phyloP scores from a whole-genome alignment of 37 sponge, comb jelly and placozoan species.

The Hormiphora californensis region DNA sequence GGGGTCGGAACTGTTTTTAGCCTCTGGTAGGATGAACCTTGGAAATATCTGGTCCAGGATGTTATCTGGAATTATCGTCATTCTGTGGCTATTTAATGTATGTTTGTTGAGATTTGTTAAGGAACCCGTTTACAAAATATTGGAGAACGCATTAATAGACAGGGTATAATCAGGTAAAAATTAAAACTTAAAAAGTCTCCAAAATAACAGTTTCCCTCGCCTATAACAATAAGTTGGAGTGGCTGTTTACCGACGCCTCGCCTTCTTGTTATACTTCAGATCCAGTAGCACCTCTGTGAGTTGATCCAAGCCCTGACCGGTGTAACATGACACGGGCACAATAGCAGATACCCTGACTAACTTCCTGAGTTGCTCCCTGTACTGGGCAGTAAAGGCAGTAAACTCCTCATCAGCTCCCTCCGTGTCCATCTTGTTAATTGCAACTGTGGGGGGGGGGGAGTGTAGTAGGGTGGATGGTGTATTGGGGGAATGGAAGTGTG shows the following conservation, averaged over 20 bases:
- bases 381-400: background rate
- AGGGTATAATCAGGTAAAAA: too few species aligned
- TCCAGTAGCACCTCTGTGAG: background rate
- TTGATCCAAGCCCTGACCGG: conserved; percentile 10
- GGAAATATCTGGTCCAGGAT: conserved; percentile 1
- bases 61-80: background rate
- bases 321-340: conserved; percentile 7
- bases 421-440: conserved; percentile 76
- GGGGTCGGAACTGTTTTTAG: background rate
- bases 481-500: too few species aligned
- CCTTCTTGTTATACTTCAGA: background rate
- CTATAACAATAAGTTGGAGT: too few species aligned
- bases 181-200: too few species aligned
- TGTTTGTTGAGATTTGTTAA: background rate
- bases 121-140: background rate
- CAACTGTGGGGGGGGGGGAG: conserved; percentile 53
- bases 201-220: too few species aligned
- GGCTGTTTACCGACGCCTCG: background rate
- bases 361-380: background rate
- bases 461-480: too few species aligned
- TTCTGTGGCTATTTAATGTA: background rate
- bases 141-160: background rate
- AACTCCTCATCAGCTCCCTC: conserved; percentile 56
- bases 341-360: background rate
- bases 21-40: background rate